Percentiles rank a stretch among this genome's conserved stretches.
Conservation (phyloP, 1,140 invertebrate species). For the Trichomalopsis sarcophagae region DNA sequence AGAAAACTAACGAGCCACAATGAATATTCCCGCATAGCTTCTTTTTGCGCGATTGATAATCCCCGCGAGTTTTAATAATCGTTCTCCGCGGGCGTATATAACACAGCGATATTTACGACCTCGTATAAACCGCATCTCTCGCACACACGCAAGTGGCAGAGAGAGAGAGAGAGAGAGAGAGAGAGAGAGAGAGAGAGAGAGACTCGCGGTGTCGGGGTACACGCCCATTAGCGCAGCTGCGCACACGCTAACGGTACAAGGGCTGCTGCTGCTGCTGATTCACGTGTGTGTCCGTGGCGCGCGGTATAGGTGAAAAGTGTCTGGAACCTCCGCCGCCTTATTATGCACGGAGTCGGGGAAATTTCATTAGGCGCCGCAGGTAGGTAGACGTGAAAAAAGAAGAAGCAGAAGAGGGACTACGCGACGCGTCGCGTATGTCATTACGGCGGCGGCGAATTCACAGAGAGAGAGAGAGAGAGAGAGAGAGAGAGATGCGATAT, state of each 20-base stretch:
- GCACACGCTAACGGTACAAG: slow-evolving; percentile 7
- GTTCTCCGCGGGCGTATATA: not conserved
- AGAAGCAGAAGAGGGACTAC: not conserved
- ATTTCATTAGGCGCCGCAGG: not conserved
- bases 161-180: not conserved
- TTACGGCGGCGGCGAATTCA: not conserved
- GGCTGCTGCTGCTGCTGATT: not conserved
- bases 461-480: not conserved
- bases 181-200: too few relatives aligned
- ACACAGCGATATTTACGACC: not conserved
- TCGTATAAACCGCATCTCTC: not conserved
- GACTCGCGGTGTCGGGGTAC: not conserved
- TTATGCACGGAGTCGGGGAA: not conserved
- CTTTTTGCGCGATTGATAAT: slow-evolving; percentile 3
- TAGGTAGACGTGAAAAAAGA: not conserved
- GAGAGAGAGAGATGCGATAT: too few relatives aligned
- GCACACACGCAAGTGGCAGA: not conserved
- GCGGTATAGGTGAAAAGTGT: not conserved
- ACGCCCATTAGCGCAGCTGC: not conserved
- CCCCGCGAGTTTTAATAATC: not conserved
- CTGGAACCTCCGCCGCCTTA: not conserved
- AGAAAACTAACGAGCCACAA: not conserved
- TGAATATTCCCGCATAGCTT: not conserved
- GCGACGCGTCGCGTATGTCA: not conserved
- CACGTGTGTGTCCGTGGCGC: not conserved